A percentile compares a stretch with the other conserved stretches of the same genome.
These are phyloP conservation scores for Musca vetustissima DNA, from an alignment of 1,140 invertebrate genomes.

Conservation along the genomic window DNA sequence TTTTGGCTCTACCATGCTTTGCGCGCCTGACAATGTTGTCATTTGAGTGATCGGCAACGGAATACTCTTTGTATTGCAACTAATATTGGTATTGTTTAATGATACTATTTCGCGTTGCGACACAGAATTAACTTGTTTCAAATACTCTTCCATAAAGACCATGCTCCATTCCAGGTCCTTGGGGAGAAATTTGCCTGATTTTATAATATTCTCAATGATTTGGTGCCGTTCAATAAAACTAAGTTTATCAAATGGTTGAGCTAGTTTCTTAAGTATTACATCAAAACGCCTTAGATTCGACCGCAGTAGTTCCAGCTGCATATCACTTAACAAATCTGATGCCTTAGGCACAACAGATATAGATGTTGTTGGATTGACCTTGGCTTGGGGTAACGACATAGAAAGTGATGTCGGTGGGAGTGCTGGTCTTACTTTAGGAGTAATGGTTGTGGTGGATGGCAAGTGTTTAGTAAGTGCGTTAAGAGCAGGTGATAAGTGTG, in stretches of 20 bases:
- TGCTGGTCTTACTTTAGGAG: conserved; percentile 23
- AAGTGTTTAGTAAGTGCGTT: conserved; percentile 28
- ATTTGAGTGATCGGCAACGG: not conserved
- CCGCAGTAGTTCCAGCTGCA: conserved; percentile 14
- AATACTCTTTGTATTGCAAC: not conserved
- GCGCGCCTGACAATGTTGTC: not conserved
- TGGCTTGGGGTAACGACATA: not conserved
- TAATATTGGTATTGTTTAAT: not conserved
- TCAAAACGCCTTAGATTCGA: conserved; percentile 25
- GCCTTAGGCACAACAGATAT: not conserved
- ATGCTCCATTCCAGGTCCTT: conserved; percentile 25
- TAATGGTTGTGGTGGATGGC: conserved; percentile 27
- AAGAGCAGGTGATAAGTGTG: conserved; percentile 7
- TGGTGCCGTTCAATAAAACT: conserved; percentile 21
- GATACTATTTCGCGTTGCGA: not conserved
- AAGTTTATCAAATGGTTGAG: conserved; percentile 17
- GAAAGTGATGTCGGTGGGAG: not conserved
- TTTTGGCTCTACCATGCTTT: not conserved
- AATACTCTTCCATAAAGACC: conserved; percentile 27
- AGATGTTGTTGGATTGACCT: not conserved
- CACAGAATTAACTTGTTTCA: not conserved
- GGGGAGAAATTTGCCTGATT: not conserved
- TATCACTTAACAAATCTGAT: not conserved
- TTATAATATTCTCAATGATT: conserved; percentile 23
- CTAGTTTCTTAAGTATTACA: conserved; percentile 15